Conservation (phyloP, 2,113 vertebrate species). For the Gadus chalcogrammus region DNA sequence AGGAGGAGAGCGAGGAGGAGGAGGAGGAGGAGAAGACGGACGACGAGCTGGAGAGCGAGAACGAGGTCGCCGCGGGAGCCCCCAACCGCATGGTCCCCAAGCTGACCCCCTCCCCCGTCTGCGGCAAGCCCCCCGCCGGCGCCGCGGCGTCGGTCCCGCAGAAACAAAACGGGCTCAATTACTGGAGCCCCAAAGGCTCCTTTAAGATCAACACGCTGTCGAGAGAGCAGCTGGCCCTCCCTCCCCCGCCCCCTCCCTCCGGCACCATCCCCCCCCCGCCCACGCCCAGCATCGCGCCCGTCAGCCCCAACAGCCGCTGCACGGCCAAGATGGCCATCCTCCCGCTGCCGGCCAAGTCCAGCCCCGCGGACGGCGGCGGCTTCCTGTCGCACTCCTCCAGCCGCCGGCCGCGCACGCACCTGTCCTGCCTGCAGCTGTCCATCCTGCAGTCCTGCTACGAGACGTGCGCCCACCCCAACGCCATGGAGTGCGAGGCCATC, state of each 20-base stretch:
- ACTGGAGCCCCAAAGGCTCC: constrained; percentile 69
- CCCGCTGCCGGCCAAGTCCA: constrained; percentile 51
- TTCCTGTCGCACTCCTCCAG: constrained; percentile 71
- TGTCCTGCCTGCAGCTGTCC: constrained; percentile 85
- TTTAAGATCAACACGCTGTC: constrained; percentile 77
- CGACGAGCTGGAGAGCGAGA: constrained; percentile 58
- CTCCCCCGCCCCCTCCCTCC: constrained; percentile 48
- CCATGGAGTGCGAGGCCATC: constrained; percentile 84
- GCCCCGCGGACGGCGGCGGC: constrained; percentile 60
- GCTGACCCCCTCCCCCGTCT: constrained; percentile 59
- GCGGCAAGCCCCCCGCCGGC: constrained; percentile 55
- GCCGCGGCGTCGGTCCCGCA: constrained; percentile 48
- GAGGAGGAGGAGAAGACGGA: constrained; percentile 65
- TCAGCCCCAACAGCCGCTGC: constrained; percentile 56
- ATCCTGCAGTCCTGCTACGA: constrained; percentile 89
- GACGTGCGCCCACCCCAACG: constrained; percentile 87
- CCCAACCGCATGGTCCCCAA: constrained; percentile 72
- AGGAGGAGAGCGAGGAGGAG: constrained; percentile 59
- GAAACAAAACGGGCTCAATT: constrained; percentile 74
- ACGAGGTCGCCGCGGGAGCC: constrained; percentile 44
- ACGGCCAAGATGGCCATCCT: constrained; percentile 51
- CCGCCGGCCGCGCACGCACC: constrained; percentile 83
- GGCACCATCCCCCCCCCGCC: constrained; percentile 56
- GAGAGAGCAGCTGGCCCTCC: constrained; percentile 72
- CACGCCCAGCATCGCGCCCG: constrained; percentile 59